A percentile compares a stretch with the other conserved stretches of the same genome.
These are phyloP conservation scores for Habrosyne pyritoides DNA, from an alignment of 2,888 invertebrate genomes.

Conservation along the genomic window DNA sequence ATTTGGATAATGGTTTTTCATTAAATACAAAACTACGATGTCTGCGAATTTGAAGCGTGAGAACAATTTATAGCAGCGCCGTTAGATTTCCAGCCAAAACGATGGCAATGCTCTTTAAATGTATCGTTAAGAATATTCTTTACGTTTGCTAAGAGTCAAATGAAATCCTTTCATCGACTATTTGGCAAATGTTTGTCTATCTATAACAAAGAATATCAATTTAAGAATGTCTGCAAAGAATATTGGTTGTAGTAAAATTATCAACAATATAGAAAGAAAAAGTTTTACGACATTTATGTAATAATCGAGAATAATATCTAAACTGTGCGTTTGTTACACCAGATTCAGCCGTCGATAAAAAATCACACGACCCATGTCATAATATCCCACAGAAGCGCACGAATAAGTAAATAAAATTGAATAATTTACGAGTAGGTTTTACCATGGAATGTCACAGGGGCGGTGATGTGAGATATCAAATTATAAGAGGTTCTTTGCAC, in stretches of 20 bases:
- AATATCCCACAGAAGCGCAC: slow-evolving; percentile 54
- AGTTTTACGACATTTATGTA: slow-evolving; percentile 4
- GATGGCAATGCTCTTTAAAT: not conserved
- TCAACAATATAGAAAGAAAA: not conserved
- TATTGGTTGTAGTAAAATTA: not conserved
- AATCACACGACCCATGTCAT: slow-evolving; percentile 47
- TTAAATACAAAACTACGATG: slow-evolving; percentile 7
- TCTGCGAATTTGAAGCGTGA: slow-evolving; percentile 1
- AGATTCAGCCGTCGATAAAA: slow-evolving; percentile 33
- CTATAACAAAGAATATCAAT: not conserved
- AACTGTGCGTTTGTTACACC: slow-evolving; percentile 11
- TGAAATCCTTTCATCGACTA: not conserved
- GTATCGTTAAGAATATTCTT: not conserved
- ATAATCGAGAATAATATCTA: slow-evolving; percentile 13
- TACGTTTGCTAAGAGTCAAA: not conserved
- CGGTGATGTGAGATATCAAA: slow-evolving; percentile 79
- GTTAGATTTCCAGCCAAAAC: not conserved
- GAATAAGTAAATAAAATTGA: slow-evolving; percentile 76
- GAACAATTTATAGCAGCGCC: not conserved
- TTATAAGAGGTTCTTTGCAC: slow-evolving; percentile 74
- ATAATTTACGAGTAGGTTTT: slow-evolving; percentile 77
- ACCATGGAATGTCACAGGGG: slow-evolving; percentile 76
- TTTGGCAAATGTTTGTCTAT: not conserved
- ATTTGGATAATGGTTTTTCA: slow-evolving; percentile 37
- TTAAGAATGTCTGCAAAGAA: no score